Evolutionary conservation across 1,140 invertebrate genomes (phyloP).

Genomic region (Tetramorium alpestre): DNA sequence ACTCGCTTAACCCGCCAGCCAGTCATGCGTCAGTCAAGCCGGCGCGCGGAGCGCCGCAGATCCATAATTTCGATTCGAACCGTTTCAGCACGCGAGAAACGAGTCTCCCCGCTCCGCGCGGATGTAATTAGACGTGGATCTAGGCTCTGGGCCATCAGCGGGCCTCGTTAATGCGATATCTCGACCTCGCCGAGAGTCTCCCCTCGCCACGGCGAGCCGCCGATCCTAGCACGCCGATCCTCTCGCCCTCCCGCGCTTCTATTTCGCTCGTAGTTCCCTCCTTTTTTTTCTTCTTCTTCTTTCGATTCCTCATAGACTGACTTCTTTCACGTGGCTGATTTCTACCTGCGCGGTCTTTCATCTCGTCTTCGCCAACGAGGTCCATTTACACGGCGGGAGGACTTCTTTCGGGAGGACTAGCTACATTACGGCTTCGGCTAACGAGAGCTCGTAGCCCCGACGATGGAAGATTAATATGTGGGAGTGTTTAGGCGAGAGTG

Average conservation of each 20-base stretch:
- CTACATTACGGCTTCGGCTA: conserved; percentile 43
- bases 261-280: conserved; percentile 15
- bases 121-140: conserved; percentile 74
- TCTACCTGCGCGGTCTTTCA: conserved; percentile 73
- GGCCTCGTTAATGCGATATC: conserved; percentile 74
- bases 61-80: conserved; percentile 79
- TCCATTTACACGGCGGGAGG: conserved; percentile 74
- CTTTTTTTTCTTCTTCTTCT: neutral
- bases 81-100: conserved; percentile 80
- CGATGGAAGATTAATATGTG: conserved; percentile 60
- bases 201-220: neutral
- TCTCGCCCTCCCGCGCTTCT: conserved; percentile 15
- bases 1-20: conserved; percentile 80
- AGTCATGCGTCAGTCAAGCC: conserved; percentile 72
- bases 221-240: conserved; percentile 44
- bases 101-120: conserved; percentile 73
- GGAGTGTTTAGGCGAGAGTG: conserved; percentile 51
- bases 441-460: conserved; percentile 66
- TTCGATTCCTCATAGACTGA: conserved; percentile 65
- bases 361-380: conserved; percentile 71
- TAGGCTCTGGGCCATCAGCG: conserved; percentile 66
- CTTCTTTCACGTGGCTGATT: conserved; percentile 50
- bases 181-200: conserved; percentile 15
- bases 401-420: conserved; percentile 55
- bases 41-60: conserved; percentile 67